These are phyloP conservation scores for Coelopa pilipes DNA, from an alignment of 2,888 invertebrate genomes.

Conservation along the genomic window DNA sequence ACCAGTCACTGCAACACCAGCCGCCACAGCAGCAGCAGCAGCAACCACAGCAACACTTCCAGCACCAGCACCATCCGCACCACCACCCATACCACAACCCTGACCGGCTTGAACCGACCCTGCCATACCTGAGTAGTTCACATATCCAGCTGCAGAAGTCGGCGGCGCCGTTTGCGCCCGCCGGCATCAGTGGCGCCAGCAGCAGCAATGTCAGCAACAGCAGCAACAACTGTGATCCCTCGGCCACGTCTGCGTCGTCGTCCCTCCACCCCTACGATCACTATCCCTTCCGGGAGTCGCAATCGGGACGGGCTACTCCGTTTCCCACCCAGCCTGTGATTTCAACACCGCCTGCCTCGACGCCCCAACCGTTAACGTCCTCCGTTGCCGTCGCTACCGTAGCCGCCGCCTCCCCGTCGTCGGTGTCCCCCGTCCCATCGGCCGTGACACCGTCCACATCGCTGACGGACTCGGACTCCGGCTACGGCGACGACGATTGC, in stretches of 20 bases:
- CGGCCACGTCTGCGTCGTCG: slow-evolving; percentile 41
- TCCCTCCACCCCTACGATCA: slow-evolving; percentile 65
- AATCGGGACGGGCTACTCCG: slow-evolving; percentile 76
- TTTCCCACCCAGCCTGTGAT: slow-evolving; percentile 69
- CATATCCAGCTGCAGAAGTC: slow-evolving; percentile 42
- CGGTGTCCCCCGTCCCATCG: slow-evolving; percentile 48
- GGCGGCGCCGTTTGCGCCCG: slow-evolving; percentile 26
- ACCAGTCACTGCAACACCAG: slow-evolving; percentile 51
- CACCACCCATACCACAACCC: slow-evolving; percentile 51
- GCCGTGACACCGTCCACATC: slow-evolving; percentile 30
- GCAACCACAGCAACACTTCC: slow-evolving; percentile 44
- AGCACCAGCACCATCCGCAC: slow-evolving; percentile 49
- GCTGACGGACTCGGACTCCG: slow-evolving; percentile 75
- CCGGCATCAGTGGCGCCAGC: slow-evolving; percentile 39
- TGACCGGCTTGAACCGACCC: slow-evolving; percentile 55
- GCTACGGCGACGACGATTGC: slow-evolving; percentile 79
- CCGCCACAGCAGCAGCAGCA: slow-evolving; percentile 53
- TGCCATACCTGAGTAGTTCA: slow-evolving; percentile 42
- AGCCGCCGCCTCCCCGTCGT: slow-evolving; percentile 38
- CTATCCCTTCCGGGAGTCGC: slow-evolving; percentile 65
- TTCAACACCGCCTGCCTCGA: slow-evolving; percentile 35
- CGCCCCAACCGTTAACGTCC: slow-evolving; percentile 25
- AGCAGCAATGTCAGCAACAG: slow-evolving; percentile 43
- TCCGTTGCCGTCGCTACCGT: slow-evolving; percentile 3
- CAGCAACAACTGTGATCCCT: slow-evolving; percentile 54